These are phyloP conservation scores for Ophthalmotilapia sp. DNA, from an alignment of 2,113 vertebrate species.

Conservation along the genomic window DNA sequence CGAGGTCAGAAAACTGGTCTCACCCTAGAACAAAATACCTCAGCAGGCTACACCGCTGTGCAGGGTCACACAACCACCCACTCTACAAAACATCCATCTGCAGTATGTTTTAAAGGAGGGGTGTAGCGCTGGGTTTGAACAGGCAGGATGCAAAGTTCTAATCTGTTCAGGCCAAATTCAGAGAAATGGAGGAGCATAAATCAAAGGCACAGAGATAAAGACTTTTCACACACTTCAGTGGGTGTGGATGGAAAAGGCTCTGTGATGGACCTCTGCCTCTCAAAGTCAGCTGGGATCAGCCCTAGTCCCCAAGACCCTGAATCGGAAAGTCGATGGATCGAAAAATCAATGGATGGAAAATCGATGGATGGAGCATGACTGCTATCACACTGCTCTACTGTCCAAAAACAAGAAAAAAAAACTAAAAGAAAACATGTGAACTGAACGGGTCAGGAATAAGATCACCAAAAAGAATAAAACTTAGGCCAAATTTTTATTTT, in stretches of 20 bases:
- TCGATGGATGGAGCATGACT: background rate
- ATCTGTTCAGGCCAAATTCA: background rate
- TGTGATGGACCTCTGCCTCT: background rate
- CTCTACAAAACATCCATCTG: background rate
- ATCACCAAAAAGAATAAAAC: constrained; percentile 12
- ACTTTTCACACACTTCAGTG: background rate
- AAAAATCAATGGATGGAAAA: background rate
- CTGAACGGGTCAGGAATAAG: background rate
- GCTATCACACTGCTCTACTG: background rate
- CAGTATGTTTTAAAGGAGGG: background rate
- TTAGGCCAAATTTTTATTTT: constrained; percentile 28
- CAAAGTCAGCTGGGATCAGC: background rate
- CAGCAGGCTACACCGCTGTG: background rate
- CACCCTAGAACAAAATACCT: background rate
- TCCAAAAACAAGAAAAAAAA: background rate
- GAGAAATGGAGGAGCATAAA: constrained; percentile 23
- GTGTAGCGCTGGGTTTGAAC: background rate
- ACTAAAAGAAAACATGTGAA: background rate
- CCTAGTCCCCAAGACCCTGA: background rate
- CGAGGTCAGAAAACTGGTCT: background rate
- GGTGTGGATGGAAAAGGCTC: background rate
- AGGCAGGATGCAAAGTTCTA: background rate
- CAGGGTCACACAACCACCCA: background rate
- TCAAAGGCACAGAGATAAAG: constrained; percentile 34
- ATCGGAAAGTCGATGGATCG: background rate